Base-by-base conservation (phyloP, 2,888 invertebrate genomes). In the Sinelater perroti region DNA sequence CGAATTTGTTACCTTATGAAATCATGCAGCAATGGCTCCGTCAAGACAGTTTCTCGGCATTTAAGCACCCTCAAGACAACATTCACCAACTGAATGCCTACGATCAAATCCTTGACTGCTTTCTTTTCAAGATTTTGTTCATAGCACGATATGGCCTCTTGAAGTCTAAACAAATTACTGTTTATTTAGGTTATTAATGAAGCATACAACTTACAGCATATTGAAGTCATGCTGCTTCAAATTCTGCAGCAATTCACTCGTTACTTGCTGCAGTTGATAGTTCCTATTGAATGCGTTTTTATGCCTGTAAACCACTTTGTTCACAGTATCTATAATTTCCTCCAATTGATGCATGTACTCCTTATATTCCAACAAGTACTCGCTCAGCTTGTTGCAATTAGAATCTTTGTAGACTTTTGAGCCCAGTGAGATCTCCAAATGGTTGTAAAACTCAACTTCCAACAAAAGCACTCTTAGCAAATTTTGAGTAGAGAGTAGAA, bases 401-500 rank as follows among this genome's bases (percentile, higher is more conserved):
- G 21, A 20, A n/a, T 46, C 18, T 13, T 46, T 38, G 11, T 57
- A 52, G 20, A 53, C 21, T 13, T 53, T 47, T 13, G 1, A 11
- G 13, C 17, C 36, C 8, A 52, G 24, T n/a, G 47, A 42, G 31
- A 0, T 31, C 33, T 57, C 45, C 1, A 53, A 35, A 7, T 44
- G 18, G 20, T 54, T 45, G 17, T 54, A 59, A 49, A 53, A 49
- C 16, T 54, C 45, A 2, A 59, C 45, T 45, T 50, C 59, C 1
- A 30, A 21, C 8, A 54, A 26, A 17, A 21, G 31, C 3, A 8
- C 10, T 20, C n/a, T 16, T 1, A 54, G 13, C 3, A 10, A 7
- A 21, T 36, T 49, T 20, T 16, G 44, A 10, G 38, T 8, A 8
- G 13, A 5, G 0, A 11, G 7, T 18, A 54, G 44, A 16, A 42